These are phyloP conservation scores for Vanessa tameamea DNA, from an alignment of 1,140 invertebrate genomes.

Conservation along the genomic window DNA sequence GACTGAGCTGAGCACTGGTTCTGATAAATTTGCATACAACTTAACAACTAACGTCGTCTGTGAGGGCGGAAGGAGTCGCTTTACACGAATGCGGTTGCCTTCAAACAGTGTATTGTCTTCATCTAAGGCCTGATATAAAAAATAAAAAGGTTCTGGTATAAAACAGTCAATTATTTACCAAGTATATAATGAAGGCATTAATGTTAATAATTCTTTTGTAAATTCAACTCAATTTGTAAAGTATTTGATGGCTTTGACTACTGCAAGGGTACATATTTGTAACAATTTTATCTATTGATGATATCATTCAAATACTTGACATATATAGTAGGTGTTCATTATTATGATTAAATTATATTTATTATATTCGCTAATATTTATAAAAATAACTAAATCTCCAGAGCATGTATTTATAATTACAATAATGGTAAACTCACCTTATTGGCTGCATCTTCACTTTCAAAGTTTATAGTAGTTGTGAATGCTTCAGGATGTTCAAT, in stretches of 20 bases:
- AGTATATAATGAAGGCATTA: too few relatives aligned
- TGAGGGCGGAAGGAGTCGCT: constrained; percentile 42
- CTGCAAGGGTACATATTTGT: too few relatives aligned
- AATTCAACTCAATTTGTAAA: too few relatives aligned
- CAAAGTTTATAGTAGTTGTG: constrained; percentile 60
- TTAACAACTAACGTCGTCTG: constrained; percentile 58
- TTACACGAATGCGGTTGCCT: constrained; percentile 53
- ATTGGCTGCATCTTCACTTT: constrained; percentile 52
- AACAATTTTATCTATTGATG: too few relatives aligned
- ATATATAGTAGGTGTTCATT: too few relatives aligned
- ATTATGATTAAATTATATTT: too few relatives aligned
- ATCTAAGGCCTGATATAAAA: constrained; percentile 51
- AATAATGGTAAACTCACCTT: constrained; percentile 42
- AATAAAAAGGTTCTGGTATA: not conserved
- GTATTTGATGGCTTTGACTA: too few relatives aligned
- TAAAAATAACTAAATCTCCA: too few relatives aligned
- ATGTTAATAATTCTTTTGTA: too few relatives aligned
- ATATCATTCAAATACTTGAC: too few relatives aligned
- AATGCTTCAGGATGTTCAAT: constrained; percentile 59
- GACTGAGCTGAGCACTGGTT: constrained; percentile 47
- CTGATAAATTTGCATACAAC: constrained; percentile 47
- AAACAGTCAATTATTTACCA: constrained; percentile 4
- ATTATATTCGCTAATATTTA: too few relatives aligned
- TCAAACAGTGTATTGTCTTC: constrained; percentile 51
- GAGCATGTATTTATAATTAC: not conserved